Conservation (phyloP, 2,888 invertebrate genomes). For the Hecatera dysodea region DNA sequence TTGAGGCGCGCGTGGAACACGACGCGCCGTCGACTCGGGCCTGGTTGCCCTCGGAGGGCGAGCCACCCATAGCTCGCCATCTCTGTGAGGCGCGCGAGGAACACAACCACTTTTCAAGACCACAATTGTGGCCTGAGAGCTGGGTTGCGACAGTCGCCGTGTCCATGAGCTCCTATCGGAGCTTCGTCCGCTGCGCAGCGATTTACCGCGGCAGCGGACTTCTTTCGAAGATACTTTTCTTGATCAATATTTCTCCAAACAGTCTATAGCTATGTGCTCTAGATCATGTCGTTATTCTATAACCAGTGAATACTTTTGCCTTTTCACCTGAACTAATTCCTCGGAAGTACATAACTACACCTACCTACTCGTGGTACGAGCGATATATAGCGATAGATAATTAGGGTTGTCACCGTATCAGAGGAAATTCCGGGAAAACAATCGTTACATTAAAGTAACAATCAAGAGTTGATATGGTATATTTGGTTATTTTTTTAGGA, state of each 20-base stretch:
- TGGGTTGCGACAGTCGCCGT: no score
- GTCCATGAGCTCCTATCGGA: no score
- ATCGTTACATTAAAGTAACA: conserved; percentile 10
- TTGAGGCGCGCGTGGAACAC: no score
- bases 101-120: no score
- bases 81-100: no score
- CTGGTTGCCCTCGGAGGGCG: no score
- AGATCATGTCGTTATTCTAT: background rate
- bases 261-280: background rate
- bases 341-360: background rate
- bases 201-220: no score
- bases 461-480: background rate
- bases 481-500: conserved; percentile 23
- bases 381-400: conserved; percentile 9
- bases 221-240: no score
- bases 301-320: background rate
- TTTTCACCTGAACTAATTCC: conserved; percentile 2
- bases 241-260: background rate
- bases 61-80: no score
- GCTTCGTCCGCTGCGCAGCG: no score
- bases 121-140: no score
- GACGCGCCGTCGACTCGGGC: no score
- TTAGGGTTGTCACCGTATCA: conserved; percentile 20
- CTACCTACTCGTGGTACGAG: background rate
- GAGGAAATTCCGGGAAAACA: conserved; percentile 8